Percentiles rank a stretch among this genome's conserved stretches.
Conservation (phyloP, 2,888 invertebrate genomes). For the Phaonia tiefii region DNA sequence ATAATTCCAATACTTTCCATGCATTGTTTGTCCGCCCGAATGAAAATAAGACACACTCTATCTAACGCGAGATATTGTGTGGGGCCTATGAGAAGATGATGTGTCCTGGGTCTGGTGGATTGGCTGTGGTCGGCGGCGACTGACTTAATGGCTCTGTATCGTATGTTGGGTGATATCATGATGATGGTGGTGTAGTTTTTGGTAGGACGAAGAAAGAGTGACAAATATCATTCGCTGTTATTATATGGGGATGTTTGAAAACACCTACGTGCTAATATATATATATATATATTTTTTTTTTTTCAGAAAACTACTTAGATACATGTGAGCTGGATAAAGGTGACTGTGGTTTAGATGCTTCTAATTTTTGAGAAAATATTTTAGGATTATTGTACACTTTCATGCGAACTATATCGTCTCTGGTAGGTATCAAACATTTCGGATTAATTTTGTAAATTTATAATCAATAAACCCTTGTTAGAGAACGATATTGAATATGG, state of each 20-base stretch:
- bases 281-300: conserved; percentile 58
- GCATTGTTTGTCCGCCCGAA: conserved; percentile 17
- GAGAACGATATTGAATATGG: too few species aligned
- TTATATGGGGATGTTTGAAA: conserved; percentile 60
- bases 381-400: too few species aligned
- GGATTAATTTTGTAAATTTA: too few species aligned
- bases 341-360: too few species aligned
- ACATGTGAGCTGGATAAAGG: conserved; percentile 49
- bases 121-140: not conserved
- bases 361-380: too few species aligned
- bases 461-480: too few species aligned
- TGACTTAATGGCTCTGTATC: not conserved
- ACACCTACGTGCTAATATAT: conserved; percentile 65
- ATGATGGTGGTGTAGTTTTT: conserved; percentile 8
- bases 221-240: conserved; percentile 65
- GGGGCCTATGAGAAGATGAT: conserved; percentile 35
- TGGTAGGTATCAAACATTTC: too few species aligned
- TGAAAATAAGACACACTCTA: conserved; percentile 13
- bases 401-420: too few species aligned
- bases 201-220: conserved; percentile 54
- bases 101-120: conserved; percentile 4
- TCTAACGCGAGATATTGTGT: conserved; percentile 19
- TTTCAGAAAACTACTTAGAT: conserved; percentile 3
- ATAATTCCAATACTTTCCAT: conserved; percentile 23
- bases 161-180: not conserved